Evolutionary conservation across 2,113 vertebrate species (phyloP), one percentile per base, ranked within the genome.

Genomic region (Epinephelus cyanopodus): DNA sequence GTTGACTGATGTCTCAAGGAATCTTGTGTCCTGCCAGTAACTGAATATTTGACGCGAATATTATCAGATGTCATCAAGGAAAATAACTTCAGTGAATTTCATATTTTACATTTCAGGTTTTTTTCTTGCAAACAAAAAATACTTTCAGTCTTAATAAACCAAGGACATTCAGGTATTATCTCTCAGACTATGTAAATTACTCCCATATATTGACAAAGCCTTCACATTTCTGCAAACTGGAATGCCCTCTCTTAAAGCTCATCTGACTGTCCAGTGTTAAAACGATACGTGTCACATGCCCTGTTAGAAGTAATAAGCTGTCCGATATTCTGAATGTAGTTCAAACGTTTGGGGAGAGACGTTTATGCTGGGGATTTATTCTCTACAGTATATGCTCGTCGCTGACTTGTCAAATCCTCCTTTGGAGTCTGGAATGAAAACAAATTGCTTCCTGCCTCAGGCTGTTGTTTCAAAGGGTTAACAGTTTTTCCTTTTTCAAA

Each of bases 1-100:
- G 71, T 2, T 89, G 82, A 87, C 0, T 83, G 82, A 85, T 74
- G 2, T 80, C 39, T 88, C 64, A 42, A 60, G 62, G 72, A 48
- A 88, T 85, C 58, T 21, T 37, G 29, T 8, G 27, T 67, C n/a
- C n/a, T 11, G 23, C 50, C 73, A 64, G 52, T 15, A 23, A 57
- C 19, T 12, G 25, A 62, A 61, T 45, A 45, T 12, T 45, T 45
- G 7, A 23, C 50, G 15, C 5, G 25, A 62, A 61, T 10, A 23
- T 23, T 12, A 27, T 25, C 6, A 56, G 48, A 74, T 0, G 45
- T 37, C 8, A 5, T 19, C 8, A 4, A 48, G 47, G 14, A 48
- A 48, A 48, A 48, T 11, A 48, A 48, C 47, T 48, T 15, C 11
- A 12, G 12, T 45, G 29, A 29, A 29, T 29, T 29, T 29, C 29